A percentile compares a stretch with the other conserved stretches of the same genome.
These are phyloP conservation scores for Hymenochirus boettgeri DNA, from an alignment of 2,113 vertebrate species.

Conservation along the genomic window DNA sequence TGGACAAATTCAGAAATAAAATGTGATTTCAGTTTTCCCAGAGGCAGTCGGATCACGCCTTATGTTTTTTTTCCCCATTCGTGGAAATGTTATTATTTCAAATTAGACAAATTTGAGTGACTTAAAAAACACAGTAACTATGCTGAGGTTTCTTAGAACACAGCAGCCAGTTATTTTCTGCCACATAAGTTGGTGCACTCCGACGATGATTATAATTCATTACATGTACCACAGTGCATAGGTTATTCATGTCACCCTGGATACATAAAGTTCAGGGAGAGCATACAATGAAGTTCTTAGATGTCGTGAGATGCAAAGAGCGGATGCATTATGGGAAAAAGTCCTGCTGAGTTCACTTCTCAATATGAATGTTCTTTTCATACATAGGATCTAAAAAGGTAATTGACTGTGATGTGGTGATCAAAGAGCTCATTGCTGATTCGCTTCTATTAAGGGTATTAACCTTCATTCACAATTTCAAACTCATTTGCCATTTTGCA, in stretches of 20 bases:
- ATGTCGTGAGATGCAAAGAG: slow-evolving; percentile 35
- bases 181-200: slow-evolving; percentile 47
- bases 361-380: slow-evolving; percentile 41
- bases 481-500: slow-evolving; percentile 2
- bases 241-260: slow-evolving; percentile 42
- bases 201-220: slow-evolving; percentile 54
- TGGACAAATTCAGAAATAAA: slow-evolving; percentile 65
- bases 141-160: slow-evolving; percentile 54
- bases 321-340: slow-evolving; percentile 31
- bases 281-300: slow-evolving; percentile 35
- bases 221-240: slow-evolving; percentile 35
- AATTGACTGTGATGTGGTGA: slow-evolving; percentile 42
- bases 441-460: slow-evolving; percentile 16
- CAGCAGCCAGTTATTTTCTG: slow-evolving; percentile 50
- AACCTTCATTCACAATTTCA: slow-evolving; percentile 11
- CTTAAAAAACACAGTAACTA: slow-evolving; percentile 49
- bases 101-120: slow-evolving; percentile 60
- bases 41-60: slow-evolving; percentile 64
- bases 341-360: slow-evolving; percentile 37
- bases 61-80: slow-evolving; percentile 46
- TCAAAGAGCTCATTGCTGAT: slow-evolving; percentile 38
- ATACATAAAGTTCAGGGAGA: slow-evolving; percentile 41
- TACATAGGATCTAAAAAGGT: slow-evolving; percentile 30
- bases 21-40: slow-evolving; percentile 52
- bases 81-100: slow-evolving; percentile 53